Conservation (phyloP, 2,797 vertebrate species). For the Sebastes hubbsi region DNA sequence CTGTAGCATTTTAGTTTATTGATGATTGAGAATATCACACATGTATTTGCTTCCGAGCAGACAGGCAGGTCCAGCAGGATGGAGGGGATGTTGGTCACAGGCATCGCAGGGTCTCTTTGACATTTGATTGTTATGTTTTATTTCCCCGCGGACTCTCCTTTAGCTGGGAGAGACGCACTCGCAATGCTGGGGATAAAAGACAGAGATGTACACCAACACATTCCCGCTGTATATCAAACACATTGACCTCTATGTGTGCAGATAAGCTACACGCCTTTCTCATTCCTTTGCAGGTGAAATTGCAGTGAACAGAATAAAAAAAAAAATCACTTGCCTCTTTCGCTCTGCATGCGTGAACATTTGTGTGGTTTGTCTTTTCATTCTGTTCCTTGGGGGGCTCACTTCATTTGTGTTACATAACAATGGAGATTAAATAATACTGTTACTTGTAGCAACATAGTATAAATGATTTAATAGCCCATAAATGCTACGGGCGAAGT, state of each 20-base stretch:
- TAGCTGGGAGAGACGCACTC: not conserved
- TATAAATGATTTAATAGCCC: conserved; percentile 72
- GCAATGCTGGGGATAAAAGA: not conserved
- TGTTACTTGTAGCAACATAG: conserved; percentile 50
- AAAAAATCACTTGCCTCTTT: not conserved
- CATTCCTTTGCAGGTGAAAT: conserved; percentile 13
- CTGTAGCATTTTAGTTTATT: not conserved
- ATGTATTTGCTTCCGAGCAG: conserved; percentile 1
- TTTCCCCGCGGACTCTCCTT: conserved; percentile 31
- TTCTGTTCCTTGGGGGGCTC: conserved; percentile 24
- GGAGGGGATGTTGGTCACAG: conserved; percentile 16
- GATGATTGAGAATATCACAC: not conserved
- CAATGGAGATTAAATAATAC: conserved; percentile 55
- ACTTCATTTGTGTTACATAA: conserved; percentile 60
- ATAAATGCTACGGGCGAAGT: conserved; percentile 59
- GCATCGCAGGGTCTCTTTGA: conserved; percentile 34
- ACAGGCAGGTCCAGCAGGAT: conserved; percentile 14
- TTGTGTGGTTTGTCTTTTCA: conserved; percentile 12
- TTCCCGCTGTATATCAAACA: not conserved
- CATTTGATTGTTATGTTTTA: conserved; percentile 41
- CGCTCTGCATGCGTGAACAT: not conserved
- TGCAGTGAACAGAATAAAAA: not conserved
- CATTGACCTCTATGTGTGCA: not conserved
- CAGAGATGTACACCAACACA: not conserved
- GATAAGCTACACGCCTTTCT: not conserved